Evolutionary conservation across 2,797 vertebrate species (phyloP).

Genomic region (Lepus oiostolus): DNA sequence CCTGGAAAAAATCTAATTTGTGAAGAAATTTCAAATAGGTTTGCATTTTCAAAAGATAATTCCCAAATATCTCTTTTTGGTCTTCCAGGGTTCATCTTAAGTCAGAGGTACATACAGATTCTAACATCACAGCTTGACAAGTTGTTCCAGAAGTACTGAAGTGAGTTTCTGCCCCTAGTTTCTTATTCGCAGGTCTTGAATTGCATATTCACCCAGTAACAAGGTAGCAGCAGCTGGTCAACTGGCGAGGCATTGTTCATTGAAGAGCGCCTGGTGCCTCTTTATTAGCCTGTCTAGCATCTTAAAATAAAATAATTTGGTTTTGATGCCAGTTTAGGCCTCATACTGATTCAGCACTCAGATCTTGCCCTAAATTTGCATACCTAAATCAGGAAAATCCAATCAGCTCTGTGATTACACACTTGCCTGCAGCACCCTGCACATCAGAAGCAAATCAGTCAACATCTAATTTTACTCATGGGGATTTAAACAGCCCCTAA

Average conservation of each 20-base stretch:
- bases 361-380: background rate
- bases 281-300: background rate
- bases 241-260: background rate
- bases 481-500: background rate
- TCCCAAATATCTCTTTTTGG: background rate
- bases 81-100: background rate
- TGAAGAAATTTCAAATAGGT: background rate
- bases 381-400: background rate
- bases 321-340: background rate
- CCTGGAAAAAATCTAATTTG: background rate
- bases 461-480: background rate
- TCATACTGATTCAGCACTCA: background rate
- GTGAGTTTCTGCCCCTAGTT: background rate
- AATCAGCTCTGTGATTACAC: background rate
- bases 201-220: no score
- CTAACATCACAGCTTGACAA: background rate
- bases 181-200: background rate
- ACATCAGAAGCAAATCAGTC: background rate
- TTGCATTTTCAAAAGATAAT: background rate
- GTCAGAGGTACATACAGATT: background rate
- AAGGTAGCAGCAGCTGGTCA: background rate
- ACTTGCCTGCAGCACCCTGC: background rate
- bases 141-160: background rate
- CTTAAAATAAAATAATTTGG: background rate
- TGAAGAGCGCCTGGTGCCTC: background rate